Evolutionary conservation across 2,888 invertebrate genomes (phyloP), one percentile per base, ranked within the genome.

Genomic region (Heliothis peltigera): DNA sequence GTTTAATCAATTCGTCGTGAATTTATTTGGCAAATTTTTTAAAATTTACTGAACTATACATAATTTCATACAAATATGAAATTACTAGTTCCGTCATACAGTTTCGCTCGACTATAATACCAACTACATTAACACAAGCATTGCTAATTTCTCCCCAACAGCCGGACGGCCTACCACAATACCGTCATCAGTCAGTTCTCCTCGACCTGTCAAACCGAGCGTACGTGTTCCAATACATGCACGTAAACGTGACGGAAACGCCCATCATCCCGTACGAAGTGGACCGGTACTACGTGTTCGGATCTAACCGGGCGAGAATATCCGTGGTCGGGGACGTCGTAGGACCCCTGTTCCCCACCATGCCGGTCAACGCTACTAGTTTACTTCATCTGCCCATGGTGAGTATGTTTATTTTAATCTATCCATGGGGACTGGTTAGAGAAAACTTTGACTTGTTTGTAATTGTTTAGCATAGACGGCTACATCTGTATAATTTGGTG

Each of bases 211-310:
- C 98, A 74, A 98, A 97, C 91, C 96, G 98, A 42, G 98, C 98
- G 0, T 98, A 98, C 90, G 97, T 98, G 56, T 97, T 99, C 93
- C 98, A 99, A 84, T 98, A 99, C 90, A 97, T 99, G 97, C 98
- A 99, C 92, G 98, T 99, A 1, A 98, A 98, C 90, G 97, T 99
- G 6, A 98, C 99, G 0, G 99, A 99, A 91, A 97, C 97, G 1
- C 98, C 99, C 2, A 96, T 98, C 64, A 98, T 99, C 77, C 98
- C 99, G 0, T 98, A 99, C 90, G 97, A 98, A 78, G 97, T 92
- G 79, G 93, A 94, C 86, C 97, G 89, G 79, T 98, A 98, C 93
- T 99, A 98, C 91, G 98, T 99, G 55, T 99, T 97, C 89, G 99
- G 99, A 0, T 99, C 99, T 0, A 98, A 99, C 88, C 96, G 95